Percentiles rank a stretch among this genome's conserved stretches.
Evolutionary conservation across 2,888 invertebrate species (phyloP).

Genomic region (Gastracanthus pulcherrimus): DNA sequence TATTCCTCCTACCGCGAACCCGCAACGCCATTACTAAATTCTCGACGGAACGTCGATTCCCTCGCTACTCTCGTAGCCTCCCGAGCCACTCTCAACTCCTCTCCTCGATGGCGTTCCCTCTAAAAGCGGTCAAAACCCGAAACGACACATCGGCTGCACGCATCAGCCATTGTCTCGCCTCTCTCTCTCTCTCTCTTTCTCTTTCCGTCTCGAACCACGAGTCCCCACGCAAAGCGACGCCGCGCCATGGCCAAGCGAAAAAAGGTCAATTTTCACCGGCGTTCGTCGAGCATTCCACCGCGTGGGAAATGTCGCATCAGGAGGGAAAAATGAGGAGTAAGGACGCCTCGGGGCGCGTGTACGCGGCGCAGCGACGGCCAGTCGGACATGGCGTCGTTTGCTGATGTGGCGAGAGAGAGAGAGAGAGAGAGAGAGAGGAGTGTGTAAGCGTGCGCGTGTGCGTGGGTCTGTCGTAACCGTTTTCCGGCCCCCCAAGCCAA

Average conservation of each 20-base stretch:
- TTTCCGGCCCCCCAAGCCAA: conserved; percentile 38
- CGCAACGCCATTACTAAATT: too few relatives aligned
- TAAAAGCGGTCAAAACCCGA: too few relatives aligned
- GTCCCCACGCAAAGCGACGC: neutral
- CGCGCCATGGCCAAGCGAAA: neutral
- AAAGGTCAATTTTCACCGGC: neutral
- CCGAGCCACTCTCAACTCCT: too few relatives aligned
- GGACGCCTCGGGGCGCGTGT: neutral
- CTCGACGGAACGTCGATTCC: too few relatives aligned
- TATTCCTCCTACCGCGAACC: too few relatives aligned
- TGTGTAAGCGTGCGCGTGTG: conserved; percentile 16
- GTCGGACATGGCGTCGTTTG: conserved; percentile 73
- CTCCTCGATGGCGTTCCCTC: too few relatives aligned
- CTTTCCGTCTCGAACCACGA: too few relatives aligned
- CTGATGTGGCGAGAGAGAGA: conserved; percentile 70
- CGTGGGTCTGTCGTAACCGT: conserved; percentile 57
- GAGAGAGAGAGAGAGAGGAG: conserved; percentile 1
- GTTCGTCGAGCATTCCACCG: neutral
- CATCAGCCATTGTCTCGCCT: too few relatives aligned
- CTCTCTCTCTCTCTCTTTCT: neutral
- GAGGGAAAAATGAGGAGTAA: neutral
- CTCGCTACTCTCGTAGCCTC: too few relatives aligned
- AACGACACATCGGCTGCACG: too few relatives aligned
- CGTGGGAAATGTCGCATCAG: neutral
- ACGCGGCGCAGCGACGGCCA: neutral